phyloP scores from a whole-genome alignment of 2,797 vertebrate species.

The Pygocentrus nattereri region DNA sequence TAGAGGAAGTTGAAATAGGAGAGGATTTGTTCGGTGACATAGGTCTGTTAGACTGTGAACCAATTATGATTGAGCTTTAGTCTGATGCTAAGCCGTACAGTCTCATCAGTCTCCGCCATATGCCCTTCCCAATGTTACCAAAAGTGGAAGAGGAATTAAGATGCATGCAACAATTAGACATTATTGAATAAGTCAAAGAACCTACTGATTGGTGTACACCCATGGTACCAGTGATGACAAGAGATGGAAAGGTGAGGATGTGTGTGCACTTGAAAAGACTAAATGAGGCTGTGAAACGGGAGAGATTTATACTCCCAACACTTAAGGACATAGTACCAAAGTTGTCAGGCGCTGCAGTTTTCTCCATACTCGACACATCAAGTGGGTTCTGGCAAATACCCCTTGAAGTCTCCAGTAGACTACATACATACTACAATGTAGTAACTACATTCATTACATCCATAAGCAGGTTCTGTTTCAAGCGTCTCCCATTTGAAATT shows the following conservation, averaged over 20 bases:
- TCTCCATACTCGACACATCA: slow-evolving; percentile 2
- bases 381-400: slow-evolving; percentile 36
- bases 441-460: slow-evolving; percentile 38
- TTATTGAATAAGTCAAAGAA: slow-evolving; percentile 14
- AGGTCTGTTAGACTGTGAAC: slow-evolving; percentile 41
- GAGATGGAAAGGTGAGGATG: slow-evolving; percentile 19
- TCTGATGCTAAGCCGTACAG: no score
- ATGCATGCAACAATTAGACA: no score
- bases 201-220: slow-evolving; percentile 26
- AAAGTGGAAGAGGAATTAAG: slow-evolving; percentile 36
- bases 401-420: neutral
- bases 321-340: slow-evolving; percentile 30
- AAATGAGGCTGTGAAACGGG: slow-evolving; percentile 13
- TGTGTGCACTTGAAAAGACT: slow-evolving; percentile 30
- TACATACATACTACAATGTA: no score
- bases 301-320: slow-evolving; percentile 16
- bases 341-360: slow-evolving; percentile 18
- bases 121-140: neutral
- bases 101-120: neutral
- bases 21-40: slow-evolving; percentile 14
- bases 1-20: neutral
- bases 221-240: slow-evolving; percentile 15
- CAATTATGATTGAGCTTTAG: slow-evolving; percentile 33
- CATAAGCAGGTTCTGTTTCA: slow-evolving; percentile 19
- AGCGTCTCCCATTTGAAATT: neutral